Evolutionary conservation across 2,888 invertebrate genomes (phyloP), one percentile per base, ranked within the genome.

Genomic region (Philereme vetulata): DNA sequence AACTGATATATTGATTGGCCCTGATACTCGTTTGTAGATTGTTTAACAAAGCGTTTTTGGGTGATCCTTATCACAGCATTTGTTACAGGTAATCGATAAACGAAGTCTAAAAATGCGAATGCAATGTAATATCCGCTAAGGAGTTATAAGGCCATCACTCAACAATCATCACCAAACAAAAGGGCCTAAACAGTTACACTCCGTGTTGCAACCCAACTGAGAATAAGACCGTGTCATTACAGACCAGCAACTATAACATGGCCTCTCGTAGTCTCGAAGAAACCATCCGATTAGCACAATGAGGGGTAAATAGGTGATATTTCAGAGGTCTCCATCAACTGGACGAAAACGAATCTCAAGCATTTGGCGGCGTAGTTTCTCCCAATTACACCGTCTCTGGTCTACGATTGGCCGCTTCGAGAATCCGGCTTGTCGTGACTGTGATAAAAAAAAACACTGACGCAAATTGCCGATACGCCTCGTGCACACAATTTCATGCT

Each of bases 391-490:
- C 76, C 83, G 87, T 81, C 86, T 87, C 88, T 89, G 86, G 87
- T 81, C 82, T 74, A 79, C 86, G 85, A 90, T 89, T 90, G 89
- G 89, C 83, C 78, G 84, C 81, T 75, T 66, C 81, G 80, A 83
- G 90, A 90, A 90, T 90, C 90, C 86, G 83, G 85, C 82, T 83
- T 89, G 90, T 91, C 91, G 90, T 91, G 91, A 91, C 90, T 88
- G 83, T 85, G 87, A 87, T 88, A 79, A 90, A 90, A 82, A 86
- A 91, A 92, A n/a, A n/a, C n/a, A 85, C 89, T 90, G 89, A 89
- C 90, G 90, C 90, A 88, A 92, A 91, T 92, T 87, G 88, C 82
- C 88, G 92, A 90, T 90, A 90, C 90, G 91, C 86, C 87, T 89
- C 88, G 88, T 85, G 90, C 88, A 89, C 92, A 90, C 90, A 90